Evolutionary conservation across 2,113 vertebrate genomes (phyloP), one percentile per base, ranked within the genome.

Genomic region (Mesoclemmys tuberculata): DNA sequence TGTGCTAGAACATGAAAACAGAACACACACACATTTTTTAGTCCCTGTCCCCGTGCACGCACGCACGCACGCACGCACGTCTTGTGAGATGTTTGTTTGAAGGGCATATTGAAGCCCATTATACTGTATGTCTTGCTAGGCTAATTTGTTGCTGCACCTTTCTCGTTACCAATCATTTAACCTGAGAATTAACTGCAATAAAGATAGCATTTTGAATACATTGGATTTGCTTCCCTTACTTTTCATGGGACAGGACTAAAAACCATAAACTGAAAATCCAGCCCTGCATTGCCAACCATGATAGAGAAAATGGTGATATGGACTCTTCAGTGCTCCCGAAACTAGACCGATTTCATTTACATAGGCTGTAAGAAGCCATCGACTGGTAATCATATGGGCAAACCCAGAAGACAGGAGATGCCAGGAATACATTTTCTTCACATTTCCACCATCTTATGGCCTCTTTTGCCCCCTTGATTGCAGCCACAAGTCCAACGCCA

Each of bases 181-280:
- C 41, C 74, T 46, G 90, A 82, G 84, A 90, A 93, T 87, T 1
- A 82, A 64, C 78, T 54, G 58, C 88, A 97, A 97, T 97, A 97
- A 97, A 97, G 54, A 26, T 74, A 84, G 6, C 87, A 90, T 96
- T 95, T 87, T 64, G 80, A 87, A 61, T 64, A 44, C 84, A 14
- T 12, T 71, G 38, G 3, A 1, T 49, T 79, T 51, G n/a, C 68
- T 93, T 56, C 2, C 61, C 35, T 89, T 49, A 1, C 27, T 44
- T 88, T 55, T 35, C 38, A 19, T 6, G 44, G 35, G 8, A 11
- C 11, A 22, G 2, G 27, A 5, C n/a, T 85, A 56, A 93, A 85
- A 87, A 9, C 82, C 38, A 61, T 10, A 5, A 10, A 5, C 10
- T 19, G 41, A 58, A 16, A 13, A 71, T 10, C 24, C 77, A 58